Conservation (phyloP, 2,113 vertebrate genomes). For the Scomber scombrus region DNA sequence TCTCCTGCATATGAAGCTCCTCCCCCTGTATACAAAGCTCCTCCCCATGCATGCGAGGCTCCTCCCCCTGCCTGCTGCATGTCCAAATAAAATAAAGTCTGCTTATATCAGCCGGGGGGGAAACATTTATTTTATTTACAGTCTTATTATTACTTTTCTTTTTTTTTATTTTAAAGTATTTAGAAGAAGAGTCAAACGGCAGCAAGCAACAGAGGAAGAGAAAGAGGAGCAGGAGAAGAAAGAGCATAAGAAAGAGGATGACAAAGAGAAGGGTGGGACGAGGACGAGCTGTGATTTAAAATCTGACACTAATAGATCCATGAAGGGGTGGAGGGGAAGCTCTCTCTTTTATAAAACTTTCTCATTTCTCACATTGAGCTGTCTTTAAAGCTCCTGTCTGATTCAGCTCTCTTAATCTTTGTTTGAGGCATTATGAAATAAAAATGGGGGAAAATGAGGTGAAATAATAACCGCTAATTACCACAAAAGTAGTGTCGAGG, state of each 20-base stretch:
- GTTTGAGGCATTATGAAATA: too few relatives aligned
- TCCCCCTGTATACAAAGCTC: constrained; percentile 39
- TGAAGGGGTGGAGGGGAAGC: not conserved
- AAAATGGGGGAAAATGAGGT: too few relatives aligned
- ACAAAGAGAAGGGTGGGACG: constrained; percentile 59
- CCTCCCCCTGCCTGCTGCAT: constrained; percentile 26
- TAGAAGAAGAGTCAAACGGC: constrained; percentile 60
- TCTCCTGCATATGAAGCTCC: constrained; percentile 34
- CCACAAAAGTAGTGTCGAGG: too few relatives aligned
- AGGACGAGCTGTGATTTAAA: constrained; percentile 6
- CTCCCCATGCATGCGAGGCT: too few relatives aligned
- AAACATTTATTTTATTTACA: constrained; percentile 10
- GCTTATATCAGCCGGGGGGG: not conserved
- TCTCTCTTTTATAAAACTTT: not conserved
- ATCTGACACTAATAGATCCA: too few relatives aligned
- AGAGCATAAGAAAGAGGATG: constrained; percentile 70
- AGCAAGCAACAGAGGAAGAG: constrained; percentile 56
- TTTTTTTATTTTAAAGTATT: constrained; percentile 66
- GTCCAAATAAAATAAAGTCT: constrained; percentile 26
- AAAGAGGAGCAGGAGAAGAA: constrained; percentile 65
- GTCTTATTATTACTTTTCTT: constrained; percentile 22
- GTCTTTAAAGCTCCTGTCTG: too few relatives aligned
- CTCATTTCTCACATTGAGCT: too few relatives aligned
- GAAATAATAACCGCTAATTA: too few relatives aligned
- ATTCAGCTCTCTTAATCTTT: too few relatives aligned